Evolutionary conservation across 2,113 vertebrate species (phyloP), one percentile per base, ranked within the genome.

Genomic region (Corythornis madagascariensis): DNA sequence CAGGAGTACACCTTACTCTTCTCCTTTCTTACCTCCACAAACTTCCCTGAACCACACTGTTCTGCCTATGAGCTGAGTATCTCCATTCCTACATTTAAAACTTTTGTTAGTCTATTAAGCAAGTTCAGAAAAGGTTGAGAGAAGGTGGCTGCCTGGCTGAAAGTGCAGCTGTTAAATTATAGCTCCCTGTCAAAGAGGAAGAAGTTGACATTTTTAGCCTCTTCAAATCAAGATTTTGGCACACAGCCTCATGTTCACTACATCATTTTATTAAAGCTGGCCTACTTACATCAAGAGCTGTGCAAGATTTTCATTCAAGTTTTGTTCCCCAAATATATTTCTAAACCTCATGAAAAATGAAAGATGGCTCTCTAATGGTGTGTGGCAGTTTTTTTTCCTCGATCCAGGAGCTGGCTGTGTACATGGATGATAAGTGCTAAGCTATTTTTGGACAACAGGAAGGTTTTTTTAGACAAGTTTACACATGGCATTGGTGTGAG

Each of bases 241-340:
- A 83, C 24, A 16, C 33, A 53, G 10, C 45, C 42, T 88, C 13
- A 16, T 15, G 50, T 66, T 94, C 53, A 28, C 20, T 35, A 2
- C 64, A 72, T 72, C 6, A 26, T 87, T 92, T 89, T 78, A 93
- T 90, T 94, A 92, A 89, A 93, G 19, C 17, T 89, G 78, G 15
- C 86, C 88, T 92, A 90, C 53, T 88, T 95, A 61, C 1, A 14
- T 90, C 77, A 93, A 89, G n/a, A 67, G 45, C 16, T 25, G 31
- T 69, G 63, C 13, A 60, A 77, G 16, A n/a, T 61, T 69, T 83
- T 94, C 38, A 53, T 83, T 88, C 47, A 91, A n/a, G 48, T 88
- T 92, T 78, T 94, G 48, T 77, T 92, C 42, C 50, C 45, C 4
- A 5, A 83, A 72, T 75, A 17, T 45, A 81, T 86, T 91, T 81